These are phyloP conservation scores for Psilanteris sp. DNA, from an alignment of 1,140 invertebrate genomes.

Conservation along the genomic window DNA sequence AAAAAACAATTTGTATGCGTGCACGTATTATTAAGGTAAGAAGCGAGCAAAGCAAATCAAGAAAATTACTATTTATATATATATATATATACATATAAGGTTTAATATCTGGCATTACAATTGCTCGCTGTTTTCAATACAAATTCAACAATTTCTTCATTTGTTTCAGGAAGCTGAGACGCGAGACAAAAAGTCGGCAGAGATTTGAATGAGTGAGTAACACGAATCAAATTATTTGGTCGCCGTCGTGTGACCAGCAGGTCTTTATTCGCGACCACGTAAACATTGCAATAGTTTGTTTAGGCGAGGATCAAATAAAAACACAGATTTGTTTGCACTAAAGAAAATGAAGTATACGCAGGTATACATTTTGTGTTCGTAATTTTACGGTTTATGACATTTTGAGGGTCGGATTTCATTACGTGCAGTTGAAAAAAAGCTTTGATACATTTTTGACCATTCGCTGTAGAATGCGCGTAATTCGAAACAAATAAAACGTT, in stretches of 20 bases:
- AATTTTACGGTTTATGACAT: constrained; percentile 10
- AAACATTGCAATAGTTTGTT: constrained; percentile 10
- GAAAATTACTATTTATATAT: no score
- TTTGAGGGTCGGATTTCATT: neutral
- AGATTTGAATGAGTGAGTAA: constrained; percentile 6
- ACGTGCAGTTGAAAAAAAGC: neutral
- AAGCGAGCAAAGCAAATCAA: no score
- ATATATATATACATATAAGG: no score
- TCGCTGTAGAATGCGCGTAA: neutral
- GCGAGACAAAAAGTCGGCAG: neutral
- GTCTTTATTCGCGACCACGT: neutral
- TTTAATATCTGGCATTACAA: no score
- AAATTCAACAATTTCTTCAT: constrained; percentile 5
- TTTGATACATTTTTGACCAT: constrained; percentile 4
- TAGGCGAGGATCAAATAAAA: constrained; percentile 4
- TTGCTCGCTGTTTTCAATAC: no score
- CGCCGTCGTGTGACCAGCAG: no score
- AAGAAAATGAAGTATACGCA: constrained; percentile 9
- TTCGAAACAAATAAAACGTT: constrained; percentile 5
- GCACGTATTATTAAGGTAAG: no score
- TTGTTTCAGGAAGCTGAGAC: constrained; percentile 22
- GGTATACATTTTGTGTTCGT: constrained; percentile 14
- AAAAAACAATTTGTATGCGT: no score
- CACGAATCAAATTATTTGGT: constrained; percentile 11
- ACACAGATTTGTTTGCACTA: neutral